phyloP scores from a whole-genome alignment of 2,113 vertebrate species.

The Ophiodon elongatus region DNA sequence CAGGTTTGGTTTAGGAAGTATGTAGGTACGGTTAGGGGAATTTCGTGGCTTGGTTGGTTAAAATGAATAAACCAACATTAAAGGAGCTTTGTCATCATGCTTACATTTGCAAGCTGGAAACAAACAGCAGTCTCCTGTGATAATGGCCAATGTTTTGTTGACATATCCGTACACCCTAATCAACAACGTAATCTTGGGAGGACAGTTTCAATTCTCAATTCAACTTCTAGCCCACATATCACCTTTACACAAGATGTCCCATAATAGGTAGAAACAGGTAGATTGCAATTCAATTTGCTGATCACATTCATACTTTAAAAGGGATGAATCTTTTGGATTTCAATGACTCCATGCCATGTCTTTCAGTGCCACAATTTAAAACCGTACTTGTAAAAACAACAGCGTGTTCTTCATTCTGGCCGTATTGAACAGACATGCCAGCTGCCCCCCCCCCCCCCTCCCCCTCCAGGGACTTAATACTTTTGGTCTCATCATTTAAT shows the following conservation, averaged over 20 bases:
- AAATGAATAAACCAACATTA: neutral
- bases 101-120: neutral
- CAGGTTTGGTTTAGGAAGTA: neutral
- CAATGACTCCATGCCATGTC: neutral
- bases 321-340: neutral
- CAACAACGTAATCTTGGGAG: neutral
- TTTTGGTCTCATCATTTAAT: constrained; percentile 20
- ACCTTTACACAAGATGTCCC: neutral
- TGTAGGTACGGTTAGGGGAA: neutral
- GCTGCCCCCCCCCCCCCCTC: too few relatives aligned
- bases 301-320: neutral
- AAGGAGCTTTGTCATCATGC: neutral
- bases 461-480: neutral
- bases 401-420: constrained; percentile 13
- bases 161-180: neutral
- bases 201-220: neutral
- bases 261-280: neutral
- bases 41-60: neutral
- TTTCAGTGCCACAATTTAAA: constrained; percentile 6
- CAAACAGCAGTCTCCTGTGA: neutral
- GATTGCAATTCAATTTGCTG: neutral
- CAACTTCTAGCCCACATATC: neutral
- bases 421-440: constrained; percentile 3
- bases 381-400: neutral
- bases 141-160: neutral